Conservation (phyloP, 1,140 invertebrate genomes). For the Pseudomyrmex cubaensis region DNA sequence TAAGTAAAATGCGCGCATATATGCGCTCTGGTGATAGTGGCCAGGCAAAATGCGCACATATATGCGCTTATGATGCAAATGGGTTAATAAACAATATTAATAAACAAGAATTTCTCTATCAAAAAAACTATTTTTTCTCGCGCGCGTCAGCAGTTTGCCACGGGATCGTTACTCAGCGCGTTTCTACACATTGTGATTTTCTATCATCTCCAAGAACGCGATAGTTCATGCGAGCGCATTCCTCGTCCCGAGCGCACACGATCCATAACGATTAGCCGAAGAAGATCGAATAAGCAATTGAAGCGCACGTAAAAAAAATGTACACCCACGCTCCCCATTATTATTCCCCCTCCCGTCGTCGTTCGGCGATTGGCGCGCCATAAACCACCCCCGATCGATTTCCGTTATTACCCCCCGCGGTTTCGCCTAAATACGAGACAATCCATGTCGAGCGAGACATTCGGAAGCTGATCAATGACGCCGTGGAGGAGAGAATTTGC, state of each 20-base stretch:
- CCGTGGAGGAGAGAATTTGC: background rate
- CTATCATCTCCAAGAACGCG: background rate
- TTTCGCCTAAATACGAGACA: background rate
- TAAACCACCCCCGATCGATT: conserved; percentile 5
- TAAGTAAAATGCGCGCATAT: too few relatives aligned
- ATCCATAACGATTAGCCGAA: background rate
- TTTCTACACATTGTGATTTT: background rate
- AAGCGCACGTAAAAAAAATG: background rate
- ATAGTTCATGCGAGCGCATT: background rate
- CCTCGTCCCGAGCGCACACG: background rate
- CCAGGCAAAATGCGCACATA: too few relatives aligned
- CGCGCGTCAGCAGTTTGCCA: background rate
- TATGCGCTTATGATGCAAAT: too few relatives aligned
- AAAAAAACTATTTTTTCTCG: background rate
- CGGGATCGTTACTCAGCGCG: background rate
- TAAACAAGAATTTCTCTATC: too few relatives aligned
- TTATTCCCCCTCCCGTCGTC: background rate
- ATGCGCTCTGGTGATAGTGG: too few relatives aligned
- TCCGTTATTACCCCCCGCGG: background rate
- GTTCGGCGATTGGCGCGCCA: conserved; percentile 4
- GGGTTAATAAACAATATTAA: too few relatives aligned
- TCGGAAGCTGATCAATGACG: background rate
- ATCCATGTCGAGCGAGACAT: background rate
- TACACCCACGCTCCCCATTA: background rate
- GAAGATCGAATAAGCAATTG: conserved; percentile 2